phyloP scores from a whole-genome alignment of 2,113 vertebrate genomes.

The Tiliqua scincoides region DNA sequence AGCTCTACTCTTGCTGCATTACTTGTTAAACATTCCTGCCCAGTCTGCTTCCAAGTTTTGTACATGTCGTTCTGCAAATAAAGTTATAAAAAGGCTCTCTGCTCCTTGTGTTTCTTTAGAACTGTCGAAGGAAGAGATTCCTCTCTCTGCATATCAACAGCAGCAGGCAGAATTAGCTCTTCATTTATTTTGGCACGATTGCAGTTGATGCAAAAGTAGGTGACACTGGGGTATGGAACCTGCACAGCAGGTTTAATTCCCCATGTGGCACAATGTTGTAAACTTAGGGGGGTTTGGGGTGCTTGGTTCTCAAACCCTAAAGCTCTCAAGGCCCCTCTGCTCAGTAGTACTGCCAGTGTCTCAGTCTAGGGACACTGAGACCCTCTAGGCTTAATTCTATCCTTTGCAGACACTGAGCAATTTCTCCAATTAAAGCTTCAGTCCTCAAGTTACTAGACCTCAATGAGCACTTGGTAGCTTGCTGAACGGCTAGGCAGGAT shows the following conservation, averaged over 20 bases:
- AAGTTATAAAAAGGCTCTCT: background rate
- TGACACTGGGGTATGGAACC: background rate
- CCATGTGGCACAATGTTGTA: background rate
- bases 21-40: constrained; percentile 29
- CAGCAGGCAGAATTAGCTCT: background rate
- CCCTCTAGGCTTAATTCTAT: too few relatives aligned
- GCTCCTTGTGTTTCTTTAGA: background rate
- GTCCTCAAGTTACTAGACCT: too few relatives aligned
- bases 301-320: too few relatives aligned
- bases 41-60: background rate
- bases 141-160: background rate
- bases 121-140: background rate
- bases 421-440: too few relatives aligned
- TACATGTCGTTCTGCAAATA: constrained; percentile 1
- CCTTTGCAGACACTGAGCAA: too few relatives aligned
- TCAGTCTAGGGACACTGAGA: too few relatives aligned
- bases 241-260: background rate
- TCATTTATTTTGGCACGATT: too few relatives aligned
- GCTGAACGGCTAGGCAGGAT: too few relatives aligned
- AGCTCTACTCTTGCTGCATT: constrained; percentile 6
- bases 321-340: too few relatives aligned
- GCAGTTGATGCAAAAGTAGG: background rate
- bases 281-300: background rate
- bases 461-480: too few relatives aligned
- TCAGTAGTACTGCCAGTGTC: too few relatives aligned